A percentile compares a stretch with the other conserved stretches of the same genome.
Conservation (phyloP, 2,888 invertebrate genomes). For the Drosophila longiperda region DNA sequence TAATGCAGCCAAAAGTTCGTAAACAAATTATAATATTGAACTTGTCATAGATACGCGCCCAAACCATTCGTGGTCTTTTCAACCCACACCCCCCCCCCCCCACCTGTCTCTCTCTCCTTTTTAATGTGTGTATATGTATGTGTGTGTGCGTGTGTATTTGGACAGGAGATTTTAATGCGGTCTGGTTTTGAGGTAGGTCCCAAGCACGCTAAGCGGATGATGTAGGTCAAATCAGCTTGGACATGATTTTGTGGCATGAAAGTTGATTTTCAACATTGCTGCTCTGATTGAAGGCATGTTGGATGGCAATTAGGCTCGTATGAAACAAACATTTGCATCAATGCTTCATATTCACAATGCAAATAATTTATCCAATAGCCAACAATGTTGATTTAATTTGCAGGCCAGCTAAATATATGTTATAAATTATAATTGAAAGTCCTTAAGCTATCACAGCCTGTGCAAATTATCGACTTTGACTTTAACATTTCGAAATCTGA, state of each 20-base stretch:
- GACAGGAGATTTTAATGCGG: constrained; percentile 17
- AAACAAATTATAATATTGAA: constrained; percentile 80
- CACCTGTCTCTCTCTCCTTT: neutral
- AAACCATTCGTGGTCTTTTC: constrained; percentile 2
- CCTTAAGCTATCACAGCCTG: neutral
- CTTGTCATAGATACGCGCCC: constrained; percentile 77
- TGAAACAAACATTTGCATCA: neutral
- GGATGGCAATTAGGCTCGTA: constrained; percentile 34
- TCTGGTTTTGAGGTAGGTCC: constrained; percentile 63
- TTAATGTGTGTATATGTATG: neutral
- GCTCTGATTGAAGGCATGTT: constrained; percentile 10
- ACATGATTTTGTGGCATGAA: constrained; percentile 54
- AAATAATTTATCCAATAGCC: neutral
- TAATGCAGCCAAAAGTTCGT: constrained; percentile 74
- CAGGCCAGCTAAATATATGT: neutral
- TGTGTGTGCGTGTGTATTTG: constrained; percentile 1
- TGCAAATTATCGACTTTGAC: neutral
- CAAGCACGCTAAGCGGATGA: constrained; percentile 43
- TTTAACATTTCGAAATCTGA: neutral
- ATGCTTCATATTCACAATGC: neutral
- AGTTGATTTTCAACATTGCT: constrained; percentile 13
- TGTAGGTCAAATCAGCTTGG: constrained; percentile 56
- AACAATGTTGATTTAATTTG: neutral
- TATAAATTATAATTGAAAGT: neutral
- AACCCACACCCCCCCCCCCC: neutral